Percentiles rank a stretch among this genome's conserved stretches.
Evolutionary conservation across 2,797 vertebrate species (phyloP).

Genomic region (Sarcophilus harrisii): DNA sequence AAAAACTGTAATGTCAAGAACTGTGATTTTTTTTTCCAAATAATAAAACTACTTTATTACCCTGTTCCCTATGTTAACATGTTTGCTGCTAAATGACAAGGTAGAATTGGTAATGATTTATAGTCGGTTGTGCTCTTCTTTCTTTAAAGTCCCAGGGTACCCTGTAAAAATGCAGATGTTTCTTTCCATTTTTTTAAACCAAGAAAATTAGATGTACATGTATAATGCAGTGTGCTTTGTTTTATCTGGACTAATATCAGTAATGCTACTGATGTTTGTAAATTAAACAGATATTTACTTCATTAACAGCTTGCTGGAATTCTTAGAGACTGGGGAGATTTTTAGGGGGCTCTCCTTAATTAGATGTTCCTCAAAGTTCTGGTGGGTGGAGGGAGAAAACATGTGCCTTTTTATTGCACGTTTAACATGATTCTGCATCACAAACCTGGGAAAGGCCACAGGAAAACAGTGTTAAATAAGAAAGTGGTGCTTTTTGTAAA

Average conservation of each 20-base stretch:
- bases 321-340: conserved; percentile 72
- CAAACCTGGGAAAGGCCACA: not conserved
- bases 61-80: conserved; percentile 95
- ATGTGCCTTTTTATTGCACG: not conserved
- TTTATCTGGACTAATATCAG: conserved; percentile 96
- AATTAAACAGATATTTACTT: conserved; percentile 99
- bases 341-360: not conserved
- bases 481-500: not conserved
- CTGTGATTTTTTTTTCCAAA: conserved; percentile 94
- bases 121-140: conserved; percentile 92
- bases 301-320: conserved; percentile 87
- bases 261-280: conserved; percentile 97
- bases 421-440: not conserved
- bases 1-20: conserved; percentile 92
- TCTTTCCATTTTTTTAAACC: conserved; percentile 82
- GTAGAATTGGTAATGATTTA: conserved; percentile 92
- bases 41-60: conserved; percentile 96
- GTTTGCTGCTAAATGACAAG: conserved; percentile 97
- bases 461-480: not conserved
- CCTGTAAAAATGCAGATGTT: conserved; percentile 93
- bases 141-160: conserved; percentile 90
- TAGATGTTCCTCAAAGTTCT: not conserved
- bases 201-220: conserved; percentile 88
- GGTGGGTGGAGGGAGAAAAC: not conserved
- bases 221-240: conserved; percentile 94